Evolutionary conservation across 1,140 invertebrate species (phyloP), one percentile per base, ranked within the genome.

Genomic region (Aphaenogaster ashmeadi): DNA sequence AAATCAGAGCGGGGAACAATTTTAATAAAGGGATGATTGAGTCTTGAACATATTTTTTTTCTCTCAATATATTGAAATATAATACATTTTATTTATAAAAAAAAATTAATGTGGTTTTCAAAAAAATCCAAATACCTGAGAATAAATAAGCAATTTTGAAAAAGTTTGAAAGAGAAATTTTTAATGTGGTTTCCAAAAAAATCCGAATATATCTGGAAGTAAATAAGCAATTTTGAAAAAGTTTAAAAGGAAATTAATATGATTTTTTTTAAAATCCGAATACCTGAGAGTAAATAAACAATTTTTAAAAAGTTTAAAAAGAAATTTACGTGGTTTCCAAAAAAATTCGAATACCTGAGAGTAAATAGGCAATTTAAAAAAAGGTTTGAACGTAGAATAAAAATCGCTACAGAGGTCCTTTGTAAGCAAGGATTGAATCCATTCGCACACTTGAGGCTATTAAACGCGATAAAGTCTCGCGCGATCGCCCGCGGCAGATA

Each of bases 401-500:
- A 58, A 58, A 0, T 58, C 56, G 56, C 56, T 3, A 11, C 3
- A 58, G 56, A 1, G 56, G 21, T 1, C 8, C 56, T 38, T 62
- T 62, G 9, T n/a, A 38, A 8, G 18, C 18, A 11, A 36, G 1
- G 11, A 15, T 77, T 44, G 33, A 78, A 60, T 44, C 18, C n/a
- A 5, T 9, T 75, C 36, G n/a, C n/a, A 60, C 38, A 44, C 7
- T 60, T 18, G 15, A 60, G 56, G 18, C 11, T 47, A 15, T 77
- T 44, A 62, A 44, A 44, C 54, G 52, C 72, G 36, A 27, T 75
- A 75, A 75, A 44, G n/a, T 7, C 36, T 27, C 72, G 9, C 50
- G 72, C 27, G 18, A 75, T 75, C n/a, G 72, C 9, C 1, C 27
- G 27, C 33, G 33, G 71, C 50, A 6, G 41, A 58, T 41, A 77